Conservation (phyloP, 2,113 vertebrate species). For the Tragelaphus imberbis region DNA sequence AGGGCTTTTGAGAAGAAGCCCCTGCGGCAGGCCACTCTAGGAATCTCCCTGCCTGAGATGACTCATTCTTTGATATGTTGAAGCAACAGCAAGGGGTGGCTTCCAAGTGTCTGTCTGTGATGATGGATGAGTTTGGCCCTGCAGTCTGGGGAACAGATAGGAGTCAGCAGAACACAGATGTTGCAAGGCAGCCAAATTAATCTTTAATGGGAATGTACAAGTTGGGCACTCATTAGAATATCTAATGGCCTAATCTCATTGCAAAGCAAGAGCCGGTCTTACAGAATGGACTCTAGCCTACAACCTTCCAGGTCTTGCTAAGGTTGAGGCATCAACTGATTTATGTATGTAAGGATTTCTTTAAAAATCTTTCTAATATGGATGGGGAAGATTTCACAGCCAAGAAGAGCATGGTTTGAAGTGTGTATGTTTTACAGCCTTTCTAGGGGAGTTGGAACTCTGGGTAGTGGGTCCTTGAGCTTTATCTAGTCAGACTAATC, state of each 20-base stretch:
- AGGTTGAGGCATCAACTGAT: conserved; percentile 63
- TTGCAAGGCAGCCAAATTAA: conserved; percentile 75
- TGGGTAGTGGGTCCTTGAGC: not conserved
- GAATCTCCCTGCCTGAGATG: conserved; percentile 50
- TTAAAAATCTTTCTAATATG: conserved; percentile 34
- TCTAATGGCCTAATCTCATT: conserved; percentile 62
- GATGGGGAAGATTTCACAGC: not conserved
- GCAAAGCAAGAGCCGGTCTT: conserved; percentile 75
- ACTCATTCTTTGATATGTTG: conserved; percentile 52
- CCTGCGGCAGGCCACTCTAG: not conserved
- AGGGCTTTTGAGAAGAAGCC: conserved; percentile 4
- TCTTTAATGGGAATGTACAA: conserved; percentile 73
- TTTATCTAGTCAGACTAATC: not conserved
- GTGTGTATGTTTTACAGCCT: conserved; percentile 31
- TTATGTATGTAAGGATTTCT: conserved; percentile 62
- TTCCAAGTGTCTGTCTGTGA: conserved; percentile 78
- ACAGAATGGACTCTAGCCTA: conserved; percentile 62
- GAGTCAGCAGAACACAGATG: conserved; percentile 79
- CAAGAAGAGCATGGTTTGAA: conserved; percentile 56
- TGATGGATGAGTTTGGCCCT: conserved; percentile 78
- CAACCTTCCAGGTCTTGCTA: conserved; percentile 71
- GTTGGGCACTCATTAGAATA: conserved; percentile 70
- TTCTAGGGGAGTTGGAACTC: not conserved
- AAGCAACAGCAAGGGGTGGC: conserved; percentile 57
- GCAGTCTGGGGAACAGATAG: conserved; percentile 67